These are phyloP conservation scores for Scotopteryx bipunctaria DNA, from an alignment of 2,888 invertebrate genomes.

Conservation along the genomic window DNA sequence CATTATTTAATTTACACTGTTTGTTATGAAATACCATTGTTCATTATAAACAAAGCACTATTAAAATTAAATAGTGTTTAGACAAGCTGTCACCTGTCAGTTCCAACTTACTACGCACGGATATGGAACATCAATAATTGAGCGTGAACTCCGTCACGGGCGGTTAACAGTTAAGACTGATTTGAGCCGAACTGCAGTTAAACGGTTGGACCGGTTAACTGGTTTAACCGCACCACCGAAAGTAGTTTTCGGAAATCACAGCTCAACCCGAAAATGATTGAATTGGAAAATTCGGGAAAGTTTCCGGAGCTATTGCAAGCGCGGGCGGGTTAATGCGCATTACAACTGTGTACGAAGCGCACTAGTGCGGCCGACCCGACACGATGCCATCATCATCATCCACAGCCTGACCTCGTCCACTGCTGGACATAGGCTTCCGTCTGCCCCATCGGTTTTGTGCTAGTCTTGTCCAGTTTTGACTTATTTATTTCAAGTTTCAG, in stretches of 20 bases:
- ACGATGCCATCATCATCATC: too few relatives aligned
- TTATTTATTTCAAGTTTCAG: too few relatives aligned
- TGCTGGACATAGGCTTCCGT: too few relatives aligned
- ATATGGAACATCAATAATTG: background rate
- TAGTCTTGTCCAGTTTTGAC: too few relatives aligned
- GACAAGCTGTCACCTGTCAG: background rate
- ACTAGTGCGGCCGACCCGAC: constrained; percentile 3
- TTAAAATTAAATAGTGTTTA: constrained; percentile 6
- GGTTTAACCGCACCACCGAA: constrained; percentile 17
- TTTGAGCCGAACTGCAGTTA: constrained; percentile 14
- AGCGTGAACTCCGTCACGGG: background rate
- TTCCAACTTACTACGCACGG: background rate
- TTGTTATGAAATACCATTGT: background rate
- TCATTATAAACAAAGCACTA: background rate
- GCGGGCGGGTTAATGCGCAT: constrained; percentile 3
- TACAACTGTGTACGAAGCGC: constrained; percentile 2
- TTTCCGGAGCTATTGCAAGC: constrained; percentile 27
- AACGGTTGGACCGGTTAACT: constrained; percentile 11
- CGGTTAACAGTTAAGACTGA: background rate
- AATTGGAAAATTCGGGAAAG: constrained; percentile 18
- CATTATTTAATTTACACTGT: background rate
- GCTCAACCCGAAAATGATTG: constrained; percentile 18
- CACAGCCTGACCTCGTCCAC: too few relatives aligned
- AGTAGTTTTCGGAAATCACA: constrained; percentile 24
- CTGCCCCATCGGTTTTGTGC: too few relatives aligned